These are phyloP conservation scores for Meda fulgida DNA, from an alignment of 2,797 vertebrate genomes.

Conservation along the genomic window DNA sequence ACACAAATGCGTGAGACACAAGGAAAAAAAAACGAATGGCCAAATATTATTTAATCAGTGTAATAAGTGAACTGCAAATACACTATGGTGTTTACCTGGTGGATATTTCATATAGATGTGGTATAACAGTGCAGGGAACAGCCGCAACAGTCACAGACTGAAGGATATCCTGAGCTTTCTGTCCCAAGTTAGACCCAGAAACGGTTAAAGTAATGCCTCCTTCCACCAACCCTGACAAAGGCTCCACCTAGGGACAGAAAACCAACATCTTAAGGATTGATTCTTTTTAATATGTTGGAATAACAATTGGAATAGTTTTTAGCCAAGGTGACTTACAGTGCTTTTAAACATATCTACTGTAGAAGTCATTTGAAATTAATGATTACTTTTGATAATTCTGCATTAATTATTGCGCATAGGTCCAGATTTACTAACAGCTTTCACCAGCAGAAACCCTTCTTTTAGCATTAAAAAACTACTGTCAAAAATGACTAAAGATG, in stretches of 20 bases:
- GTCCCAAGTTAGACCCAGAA: conserved; percentile 94
- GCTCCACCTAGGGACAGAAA: conserved; percentile 83
- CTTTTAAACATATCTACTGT: neutral
- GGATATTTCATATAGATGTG: conserved; percentile 89
- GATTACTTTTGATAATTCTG: neutral
- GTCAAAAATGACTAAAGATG: no score
- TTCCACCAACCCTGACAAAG: conserved; percentile 89
- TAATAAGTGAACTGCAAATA: neutral
- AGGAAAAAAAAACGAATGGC: neutral
- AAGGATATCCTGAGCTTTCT: conserved; percentile 90
- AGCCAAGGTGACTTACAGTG: neutral
- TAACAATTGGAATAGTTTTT: neutral
- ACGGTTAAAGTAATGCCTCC: conserved; percentile 92
- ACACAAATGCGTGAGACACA: neutral
- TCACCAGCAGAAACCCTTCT: neutral
- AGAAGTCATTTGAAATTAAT: neutral
- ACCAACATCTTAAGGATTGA: neutral
- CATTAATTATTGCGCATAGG: neutral
- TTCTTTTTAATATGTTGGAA: neutral
- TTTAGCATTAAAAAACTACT: neutral
- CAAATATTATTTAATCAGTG: neutral
- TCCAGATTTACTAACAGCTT: neutral
- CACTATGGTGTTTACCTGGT: conserved; percentile 82
- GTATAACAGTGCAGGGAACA: conserved; percentile 85
- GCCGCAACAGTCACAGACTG: conserved; percentile 88